Percentiles rank a stretch among this genome's conserved stretches.
Conservation (phyloP, 1,140 invertebrate genomes). For the Caenorhabditis elegans region DNA sequence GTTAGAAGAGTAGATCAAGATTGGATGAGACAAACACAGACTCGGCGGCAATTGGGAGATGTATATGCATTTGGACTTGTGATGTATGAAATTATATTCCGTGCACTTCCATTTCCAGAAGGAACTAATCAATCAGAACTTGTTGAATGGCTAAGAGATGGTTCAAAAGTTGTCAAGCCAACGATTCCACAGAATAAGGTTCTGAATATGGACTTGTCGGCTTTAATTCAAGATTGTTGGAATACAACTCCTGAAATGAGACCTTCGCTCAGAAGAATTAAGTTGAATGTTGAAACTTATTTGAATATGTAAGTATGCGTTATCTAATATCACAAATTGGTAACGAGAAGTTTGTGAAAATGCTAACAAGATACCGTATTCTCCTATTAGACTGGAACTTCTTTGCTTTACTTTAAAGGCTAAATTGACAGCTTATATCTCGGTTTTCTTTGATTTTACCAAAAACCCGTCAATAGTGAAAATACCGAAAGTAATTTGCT, state of each 20-base stretch:
- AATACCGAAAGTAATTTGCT: no score
- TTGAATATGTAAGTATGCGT: slow-evolving; percentile 56
- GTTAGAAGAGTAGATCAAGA: slow-evolving; percentile 47
- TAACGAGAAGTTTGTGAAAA: no score
- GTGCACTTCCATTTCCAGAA: slow-evolving; percentile 59
- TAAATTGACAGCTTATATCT: no score
- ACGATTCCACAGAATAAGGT: slow-evolving; percentile 56
- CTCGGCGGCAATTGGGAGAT: slow-evolving; percentile 57
- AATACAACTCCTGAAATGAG: slow-evolving; percentile 61
- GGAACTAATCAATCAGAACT: slow-evolving; percentile 51
- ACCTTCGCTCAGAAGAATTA: slow-evolving; percentile 58
- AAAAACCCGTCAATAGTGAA: no score
- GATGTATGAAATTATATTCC: slow-evolving; percentile 66
- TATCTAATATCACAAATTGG: no score
- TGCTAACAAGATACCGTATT: no score
- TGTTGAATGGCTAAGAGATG: slow-evolving; percentile 54
- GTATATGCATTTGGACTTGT: slow-evolving; percentile 65
- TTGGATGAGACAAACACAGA: slow-evolving; percentile 47
- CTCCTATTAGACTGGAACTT: no score
- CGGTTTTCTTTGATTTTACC: no score
- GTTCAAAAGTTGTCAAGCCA: slow-evolving; percentile 55
- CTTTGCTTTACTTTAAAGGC: no score
- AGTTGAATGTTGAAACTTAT: slow-evolving; percentile 64
- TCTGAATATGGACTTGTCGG: slow-evolving; percentile 59
- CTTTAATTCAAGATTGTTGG: slow-evolving; percentile 63